phyloP scores from a whole-genome alignment of 2,888 invertebrate genomes.

The Stenodema calcarata region DNA sequence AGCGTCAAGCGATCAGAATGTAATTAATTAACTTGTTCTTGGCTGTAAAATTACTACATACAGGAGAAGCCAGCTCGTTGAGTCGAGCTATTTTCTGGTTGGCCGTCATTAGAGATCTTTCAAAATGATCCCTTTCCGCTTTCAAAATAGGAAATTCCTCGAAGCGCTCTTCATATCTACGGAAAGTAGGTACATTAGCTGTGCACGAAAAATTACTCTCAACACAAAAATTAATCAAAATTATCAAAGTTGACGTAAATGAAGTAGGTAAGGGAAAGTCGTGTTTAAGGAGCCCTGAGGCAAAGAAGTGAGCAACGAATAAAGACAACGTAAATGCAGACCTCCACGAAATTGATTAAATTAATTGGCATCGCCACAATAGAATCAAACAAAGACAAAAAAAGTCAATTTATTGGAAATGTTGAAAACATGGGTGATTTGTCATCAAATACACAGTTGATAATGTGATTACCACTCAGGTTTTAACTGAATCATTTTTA shows the following conservation, averaged over 20 bases:
- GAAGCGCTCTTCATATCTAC: conserved; percentile 58
- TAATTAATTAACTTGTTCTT: background rate
- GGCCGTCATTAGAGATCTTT: conserved; percentile 61
- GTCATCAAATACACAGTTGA: too few relatives aligned
- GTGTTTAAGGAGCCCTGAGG: too few relatives aligned
- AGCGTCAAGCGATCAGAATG: background rate
- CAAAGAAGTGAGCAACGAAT: too few relatives aligned
- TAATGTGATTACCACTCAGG: too few relatives aligned
- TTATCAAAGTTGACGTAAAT: background rate
- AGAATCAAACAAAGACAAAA: too few relatives aligned
- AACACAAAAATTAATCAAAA: conserved; percentile 1
- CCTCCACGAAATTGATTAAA: too few relatives aligned
- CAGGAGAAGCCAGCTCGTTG: conserved; percentile 56
- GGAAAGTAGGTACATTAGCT: conserved; percentile 35
- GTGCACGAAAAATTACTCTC: background rate
- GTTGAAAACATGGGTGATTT: too few relatives aligned
- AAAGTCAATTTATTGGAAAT: too few relatives aligned
- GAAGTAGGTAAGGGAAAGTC: too few relatives aligned
- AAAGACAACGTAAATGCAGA: too few relatives aligned
- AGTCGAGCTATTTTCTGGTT: conserved; percentile 57
- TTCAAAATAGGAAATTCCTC: conserved; percentile 66
- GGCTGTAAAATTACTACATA: conserved; percentile 48
- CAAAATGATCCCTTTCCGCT: conserved; percentile 67
- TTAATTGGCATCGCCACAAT: too few relatives aligned
- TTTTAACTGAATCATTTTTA: too few relatives aligned